Base-by-base conservation (phyloP, 2,113 vertebrate genomes). In the Vanacampus margaritifer region DNA sequence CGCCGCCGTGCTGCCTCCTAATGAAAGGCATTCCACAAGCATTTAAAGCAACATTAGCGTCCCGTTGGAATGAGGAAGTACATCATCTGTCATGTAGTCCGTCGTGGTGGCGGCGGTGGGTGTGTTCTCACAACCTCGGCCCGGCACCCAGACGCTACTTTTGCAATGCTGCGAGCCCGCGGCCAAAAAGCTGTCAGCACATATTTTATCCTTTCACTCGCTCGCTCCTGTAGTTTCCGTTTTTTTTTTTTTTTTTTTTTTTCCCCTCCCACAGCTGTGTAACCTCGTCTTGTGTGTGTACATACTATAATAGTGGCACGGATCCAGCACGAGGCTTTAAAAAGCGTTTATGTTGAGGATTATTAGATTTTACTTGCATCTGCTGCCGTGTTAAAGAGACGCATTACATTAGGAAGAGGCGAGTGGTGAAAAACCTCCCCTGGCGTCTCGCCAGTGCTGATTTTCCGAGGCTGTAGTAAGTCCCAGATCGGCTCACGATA, bases 171-270 rank as follows among this genome's bases (percentile, higher is more conserved):
- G 66, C 43, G 21, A 68, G 82, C 87, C 75, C 65, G 43, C 7
- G 62, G 86, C 85, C 84, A 87, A 86, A 86, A 82, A 87, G 73
- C 86, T 88, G 86, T 90, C 89, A 86, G 71, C 86, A 84, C 87
- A 84, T 85, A 80, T 82, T 87, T 88, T 79, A 85, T 82, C 80
- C 82, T 75, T 82, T 82, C 71, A 61, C 83, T 82, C 61, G 45
- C 78, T 72, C 23, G 32, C 60, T 62, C 60, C 80, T 72, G 73
- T 82, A 82, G 81, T 81, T 86, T 79, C 62, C 81, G 54, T 57
- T 57, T 57, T 57, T 57, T 28, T 56, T 56, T 11, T 23, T 23
- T 23, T 53, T 12, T 53, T 51, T 23, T 35, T 21, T 11, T 0
- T 17, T 12, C 37, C 60, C 23, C 37, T 62, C 13, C 60, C 23